Percentiles rank a stretch among this genome's conserved stretches.
These are phyloP conservation scores for Mimumesa dahlbomi DNA, from an alignment of 2,888 invertebrate species.

Conservation along the genomic window DNA sequence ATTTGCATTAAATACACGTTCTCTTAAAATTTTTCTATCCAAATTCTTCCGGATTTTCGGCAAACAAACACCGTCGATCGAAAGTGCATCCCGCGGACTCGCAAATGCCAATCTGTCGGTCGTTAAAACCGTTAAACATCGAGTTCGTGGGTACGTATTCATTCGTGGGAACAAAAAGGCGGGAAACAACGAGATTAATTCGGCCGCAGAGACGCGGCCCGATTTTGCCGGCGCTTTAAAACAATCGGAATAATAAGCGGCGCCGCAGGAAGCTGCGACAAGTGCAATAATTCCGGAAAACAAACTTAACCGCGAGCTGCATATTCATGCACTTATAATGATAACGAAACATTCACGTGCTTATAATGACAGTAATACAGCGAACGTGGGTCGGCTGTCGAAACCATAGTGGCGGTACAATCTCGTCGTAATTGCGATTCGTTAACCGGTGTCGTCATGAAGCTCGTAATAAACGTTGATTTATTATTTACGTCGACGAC, in stretches of 20 bases:
- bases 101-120: no score
- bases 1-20: no score
- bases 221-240: no score
- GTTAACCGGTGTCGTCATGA: slow-evolving; percentile 15
- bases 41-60: no score
- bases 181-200: no score
- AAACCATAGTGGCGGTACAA: slow-evolving; percentile 7
- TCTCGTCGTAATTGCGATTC: slow-evolving; percentile 32
- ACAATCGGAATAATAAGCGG: neutral
- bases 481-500: slow-evolving; percentile 2
- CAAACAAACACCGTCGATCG: no score
- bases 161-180: no score
- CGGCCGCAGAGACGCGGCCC: no score
- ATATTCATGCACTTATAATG: slow-evolving; percentile 6
- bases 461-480: slow-evolving; percentile 16
- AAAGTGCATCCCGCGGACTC: no score
- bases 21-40: no score
- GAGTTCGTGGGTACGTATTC: no score
- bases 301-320: slow-evolving; percentile 1
- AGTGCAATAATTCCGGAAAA: neutral
- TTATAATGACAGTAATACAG: slow-evolving; percentile 1
- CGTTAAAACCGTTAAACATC: no score
- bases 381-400: neutral
- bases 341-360: slow-evolving; percentile 31
- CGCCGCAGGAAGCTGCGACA: neutral